A percentile compares a stretch with the other conserved stretches of the same genome.
Evolutionary conservation across 2,888 invertebrate species (phyloP).

Genomic region (Suillia variegata): DNA sequence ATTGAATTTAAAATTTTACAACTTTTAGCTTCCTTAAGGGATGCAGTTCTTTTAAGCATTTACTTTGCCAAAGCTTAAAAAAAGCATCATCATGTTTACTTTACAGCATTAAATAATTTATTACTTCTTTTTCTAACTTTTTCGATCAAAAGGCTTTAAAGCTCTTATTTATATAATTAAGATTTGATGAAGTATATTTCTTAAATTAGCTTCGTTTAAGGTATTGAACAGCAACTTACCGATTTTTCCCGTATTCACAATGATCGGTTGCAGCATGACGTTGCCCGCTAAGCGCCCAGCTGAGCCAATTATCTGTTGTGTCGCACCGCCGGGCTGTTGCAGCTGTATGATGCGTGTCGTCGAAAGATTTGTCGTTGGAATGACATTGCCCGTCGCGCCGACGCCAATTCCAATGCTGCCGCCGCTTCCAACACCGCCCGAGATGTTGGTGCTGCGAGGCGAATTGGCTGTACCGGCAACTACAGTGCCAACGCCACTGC

Average conservation of each 20-base stretch:
- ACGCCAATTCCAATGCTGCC: constrained; percentile 26
- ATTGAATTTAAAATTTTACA: too few relatives aligned
- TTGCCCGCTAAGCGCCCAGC: constrained; percentile 55
- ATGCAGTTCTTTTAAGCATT: too few relatives aligned
- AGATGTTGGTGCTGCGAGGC: constrained; percentile 32
- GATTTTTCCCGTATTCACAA: constrained; percentile 55
- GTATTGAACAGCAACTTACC: too few relatives aligned
- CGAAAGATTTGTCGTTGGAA: constrained; percentile 51
- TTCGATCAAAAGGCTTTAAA: too few relatives aligned
- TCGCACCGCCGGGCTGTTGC: constrained; percentile 53
- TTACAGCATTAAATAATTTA: too few relatives aligned
- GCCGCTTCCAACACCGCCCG: constrained; percentile 33
- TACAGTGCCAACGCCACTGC: constrained; percentile 42
- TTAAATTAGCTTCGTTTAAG: too few relatives aligned
- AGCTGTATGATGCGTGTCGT: constrained; percentile 60
- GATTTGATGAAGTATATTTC: too few relatives aligned
- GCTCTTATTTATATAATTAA: too few relatives aligned
- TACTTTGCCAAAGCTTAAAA: too few relatives aligned
- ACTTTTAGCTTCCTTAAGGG: too few relatives aligned
- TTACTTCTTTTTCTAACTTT: too few relatives aligned
- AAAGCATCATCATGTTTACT: too few relatives aligned
- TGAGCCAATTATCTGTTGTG: constrained; percentile 56
- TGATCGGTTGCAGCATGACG: constrained; percentile 60
- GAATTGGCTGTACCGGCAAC: constrained; percentile 34
- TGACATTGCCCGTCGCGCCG: constrained; percentile 39